phyloP scores from a whole-genome alignment of 2,888 invertebrate genomes.

The Rotaria magnacalcarata region DNA sequence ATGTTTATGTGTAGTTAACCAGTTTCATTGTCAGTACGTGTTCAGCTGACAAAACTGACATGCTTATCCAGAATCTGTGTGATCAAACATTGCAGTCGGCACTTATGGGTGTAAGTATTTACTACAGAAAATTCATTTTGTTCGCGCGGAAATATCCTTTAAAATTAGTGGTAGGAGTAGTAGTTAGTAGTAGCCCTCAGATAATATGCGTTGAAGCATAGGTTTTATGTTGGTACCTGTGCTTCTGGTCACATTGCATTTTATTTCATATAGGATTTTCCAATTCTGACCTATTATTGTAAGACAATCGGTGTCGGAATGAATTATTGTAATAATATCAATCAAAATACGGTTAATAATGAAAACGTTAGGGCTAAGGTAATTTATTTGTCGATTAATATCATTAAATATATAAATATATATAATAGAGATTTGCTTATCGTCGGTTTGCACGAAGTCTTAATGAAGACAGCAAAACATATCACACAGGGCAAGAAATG shows the following conservation, averaged over 20 bases:
- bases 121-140: neutral
- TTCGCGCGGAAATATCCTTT: neutral
- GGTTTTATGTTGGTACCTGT: neutral
- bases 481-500: neutral
- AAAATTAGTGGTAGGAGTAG: neutral
- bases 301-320: neutral
- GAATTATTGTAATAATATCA: constrained; percentile 1
- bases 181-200: neutral
- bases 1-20: neutral
- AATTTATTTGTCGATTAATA: too few relatives aligned
- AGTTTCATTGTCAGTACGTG: neutral
- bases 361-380: neutral
- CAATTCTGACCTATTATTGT: constrained; percentile 8
- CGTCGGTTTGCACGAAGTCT: neutral
- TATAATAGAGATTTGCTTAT: neutral
- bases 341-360: neutral
- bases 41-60: neutral
- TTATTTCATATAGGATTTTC: neutral
- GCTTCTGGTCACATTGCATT: neutral
- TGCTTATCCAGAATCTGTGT: neutral
- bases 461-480: neutral
- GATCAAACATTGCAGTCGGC: constrained; percentile 33
- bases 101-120: constrained; percentile 27
- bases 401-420: neutral
- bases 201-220: neutral